Percentiles rank a stretch among this genome's conserved stretches.
phyloP scores from a whole-genome alignment of 1,140 invertebrate species.

The Lasioglossum albipes region DNA sequence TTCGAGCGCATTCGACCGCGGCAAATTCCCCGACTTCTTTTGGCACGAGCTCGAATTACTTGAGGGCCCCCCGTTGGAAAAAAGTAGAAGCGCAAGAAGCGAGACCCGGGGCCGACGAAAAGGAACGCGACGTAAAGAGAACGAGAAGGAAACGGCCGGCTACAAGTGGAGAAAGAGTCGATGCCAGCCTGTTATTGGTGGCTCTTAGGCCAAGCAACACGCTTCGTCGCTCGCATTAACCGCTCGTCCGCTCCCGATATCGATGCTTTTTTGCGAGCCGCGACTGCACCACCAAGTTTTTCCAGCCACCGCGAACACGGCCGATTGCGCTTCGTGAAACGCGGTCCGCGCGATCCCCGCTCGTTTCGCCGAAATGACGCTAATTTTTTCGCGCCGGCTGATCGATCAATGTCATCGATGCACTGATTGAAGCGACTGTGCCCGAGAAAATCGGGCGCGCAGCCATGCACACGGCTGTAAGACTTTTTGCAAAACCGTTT shows the following conservation, averaged over 20 bases:
- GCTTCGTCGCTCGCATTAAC: conserved; percentile 63
- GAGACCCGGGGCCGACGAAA: neutral
- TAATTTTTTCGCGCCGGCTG: conserved; percentile 13
- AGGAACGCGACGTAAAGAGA: conserved; percentile 13
- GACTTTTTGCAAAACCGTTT: too few relatives aligned
- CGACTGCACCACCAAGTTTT: conserved; percentile 8
- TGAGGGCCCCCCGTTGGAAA: conserved; percentile 11
- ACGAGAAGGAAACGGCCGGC: neutral
- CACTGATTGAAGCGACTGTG: neutral
- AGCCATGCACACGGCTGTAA: too few relatives aligned
- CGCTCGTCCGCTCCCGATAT: conserved; percentile 45
- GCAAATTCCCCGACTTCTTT: conserved; percentile 66
- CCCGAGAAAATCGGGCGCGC: too few relatives aligned
- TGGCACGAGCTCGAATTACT: conserved; percentile 70
- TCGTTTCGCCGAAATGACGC: conserved; percentile 6
- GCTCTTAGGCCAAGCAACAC: conserved; percentile 56
- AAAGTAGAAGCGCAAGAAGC: conserved; percentile 41
- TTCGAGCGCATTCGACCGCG: conserved; percentile 50
- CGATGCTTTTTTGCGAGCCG: neutral
- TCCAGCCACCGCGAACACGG: conserved; percentile 34
- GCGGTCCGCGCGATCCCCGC: neutral
- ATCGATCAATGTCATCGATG: conserved; percentile 6
- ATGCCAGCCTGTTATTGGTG: conserved; percentile 63
- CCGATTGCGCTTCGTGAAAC: conserved; percentile 24
- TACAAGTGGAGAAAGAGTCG: neutral